These are phyloP conservation scores for Xestia sexstrigata DNA, from an alignment of 2,888 invertebrate genomes.

Conservation along the genomic window DNA sequence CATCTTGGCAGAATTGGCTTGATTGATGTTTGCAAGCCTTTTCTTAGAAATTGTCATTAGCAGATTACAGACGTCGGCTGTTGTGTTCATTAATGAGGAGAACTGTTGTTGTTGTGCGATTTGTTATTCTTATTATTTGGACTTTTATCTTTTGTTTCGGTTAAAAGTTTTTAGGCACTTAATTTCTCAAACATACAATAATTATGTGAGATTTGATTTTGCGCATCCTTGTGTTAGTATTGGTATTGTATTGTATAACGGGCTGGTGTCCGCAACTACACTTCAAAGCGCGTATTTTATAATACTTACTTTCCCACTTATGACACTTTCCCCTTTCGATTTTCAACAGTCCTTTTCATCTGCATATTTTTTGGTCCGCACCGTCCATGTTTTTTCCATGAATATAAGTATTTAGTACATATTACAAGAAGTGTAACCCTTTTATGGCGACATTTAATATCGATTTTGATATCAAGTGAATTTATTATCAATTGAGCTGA, in stretches of 20 bases:
- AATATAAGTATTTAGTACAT: background rate
- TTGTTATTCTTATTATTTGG: background rate
- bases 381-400: background rate
- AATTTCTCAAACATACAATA: background rate
- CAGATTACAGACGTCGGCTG: background rate
- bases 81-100: background rate
- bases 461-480: background rate
- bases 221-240: background rate
- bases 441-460: background rate
- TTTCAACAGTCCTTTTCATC: background rate
- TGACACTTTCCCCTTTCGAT: background rate
- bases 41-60: constrained; percentile 6
- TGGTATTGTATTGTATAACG: background rate
- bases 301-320: background rate
- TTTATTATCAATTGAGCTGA: background rate
- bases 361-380: background rate
- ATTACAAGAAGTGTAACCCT: background rate
- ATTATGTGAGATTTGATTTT: background rate
- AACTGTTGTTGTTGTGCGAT: background rate
- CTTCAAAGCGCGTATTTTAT: background rate
- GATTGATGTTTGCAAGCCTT: constrained; percentile 6
- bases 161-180: background rate
- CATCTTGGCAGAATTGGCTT: background rate
- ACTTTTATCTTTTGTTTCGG: background rate
- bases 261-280: no score